phyloP scores from a whole-genome alignment of 2,797 vertebrate genomes.

The Eospalax fontanierii region DNA sequence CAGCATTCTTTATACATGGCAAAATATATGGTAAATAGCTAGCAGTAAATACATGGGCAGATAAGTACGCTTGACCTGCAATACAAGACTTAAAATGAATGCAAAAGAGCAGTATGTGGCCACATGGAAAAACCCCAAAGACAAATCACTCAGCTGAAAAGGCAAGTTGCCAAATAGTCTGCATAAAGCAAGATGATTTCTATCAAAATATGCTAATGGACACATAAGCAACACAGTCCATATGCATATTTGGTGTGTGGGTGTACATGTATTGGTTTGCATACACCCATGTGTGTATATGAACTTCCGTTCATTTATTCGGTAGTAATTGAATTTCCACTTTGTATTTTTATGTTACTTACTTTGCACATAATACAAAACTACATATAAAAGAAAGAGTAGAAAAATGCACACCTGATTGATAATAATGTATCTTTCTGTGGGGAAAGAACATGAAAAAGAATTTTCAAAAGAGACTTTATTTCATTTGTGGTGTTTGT shows the following conservation, averaged over 20 bases:
- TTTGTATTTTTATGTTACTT: background rate
- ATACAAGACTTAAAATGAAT: background rate
- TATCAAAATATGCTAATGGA: conserved; percentile 52
- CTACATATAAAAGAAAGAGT: background rate
- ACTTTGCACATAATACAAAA: conserved; percentile 38
- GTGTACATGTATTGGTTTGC: too few species aligned
- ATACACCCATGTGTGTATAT: background rate
- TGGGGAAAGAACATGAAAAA: background rate
- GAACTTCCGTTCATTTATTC: background rate
- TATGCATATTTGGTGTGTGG: background rate
- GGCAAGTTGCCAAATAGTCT: conserved; percentile 49
- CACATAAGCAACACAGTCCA: conserved; percentile 15
- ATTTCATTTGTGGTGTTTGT: background rate
- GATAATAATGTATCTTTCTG: conserved; percentile 20
- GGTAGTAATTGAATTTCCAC: background rate
- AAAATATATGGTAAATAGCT: background rate
- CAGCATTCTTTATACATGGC: background rate
- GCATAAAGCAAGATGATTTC: conserved; percentile 44
- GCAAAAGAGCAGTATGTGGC: background rate
- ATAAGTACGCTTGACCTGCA: background rate
- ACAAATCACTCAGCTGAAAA: conserved; percentile 27
- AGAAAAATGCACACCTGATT: background rate
- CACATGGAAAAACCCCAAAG: conserved; percentile 20
- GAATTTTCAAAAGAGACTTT: background rate
- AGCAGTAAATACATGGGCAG: conserved; percentile 4